Conservation (phyloP, 2,888 invertebrate genomes). For the Pristionchus exspectatus region DNA sequence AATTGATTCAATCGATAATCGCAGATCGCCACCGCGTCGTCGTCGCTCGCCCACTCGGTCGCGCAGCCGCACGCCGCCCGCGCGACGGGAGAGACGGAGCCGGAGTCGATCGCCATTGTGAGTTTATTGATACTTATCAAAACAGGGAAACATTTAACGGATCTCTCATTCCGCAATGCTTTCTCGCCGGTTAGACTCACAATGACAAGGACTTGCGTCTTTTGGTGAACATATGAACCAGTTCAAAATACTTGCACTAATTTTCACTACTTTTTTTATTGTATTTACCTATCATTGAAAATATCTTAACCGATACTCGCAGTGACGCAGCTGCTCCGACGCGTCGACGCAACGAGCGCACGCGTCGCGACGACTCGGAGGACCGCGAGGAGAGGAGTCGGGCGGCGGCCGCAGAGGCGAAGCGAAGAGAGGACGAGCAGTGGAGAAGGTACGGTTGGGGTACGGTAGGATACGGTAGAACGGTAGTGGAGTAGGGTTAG, state of each 20-base stretch:
- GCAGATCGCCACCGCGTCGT: conserved; percentile 17
- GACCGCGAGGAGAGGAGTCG: conserved; percentile 42
- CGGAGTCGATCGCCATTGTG: conserved; percentile 31
- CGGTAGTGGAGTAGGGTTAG: not conserved
- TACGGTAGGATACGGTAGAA: not conserved
- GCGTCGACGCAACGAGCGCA: conserved; percentile 43
- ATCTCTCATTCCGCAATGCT: too few relatives aligned
- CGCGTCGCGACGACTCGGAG: conserved; percentile 34
- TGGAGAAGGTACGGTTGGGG: conserved; percentile 40
- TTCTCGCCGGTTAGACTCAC: too few relatives aligned
- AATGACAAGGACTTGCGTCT: too few relatives aligned
- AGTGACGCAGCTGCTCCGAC: conserved; percentile 29
- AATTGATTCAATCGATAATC: conserved; percentile 8
- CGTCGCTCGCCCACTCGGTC: conserved; percentile 25
- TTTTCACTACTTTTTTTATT: too few relatives aligned
- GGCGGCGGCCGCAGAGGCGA: not conserved
- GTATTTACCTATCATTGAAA: too few relatives aligned
- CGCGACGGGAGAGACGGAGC: not conserved
- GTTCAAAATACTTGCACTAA: too few relatives aligned
- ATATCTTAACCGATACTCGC: not conserved
- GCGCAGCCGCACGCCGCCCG: conserved; percentile 28
- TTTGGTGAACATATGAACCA: too few relatives aligned
- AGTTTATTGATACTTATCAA: conserved; percentile 5
- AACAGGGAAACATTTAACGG: too few relatives aligned
- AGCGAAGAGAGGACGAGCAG: conserved; percentile 29